Base-by-base conservation (phyloP, 2,797 vertebrate species). In the Acropternis orthonyx region DNA sequence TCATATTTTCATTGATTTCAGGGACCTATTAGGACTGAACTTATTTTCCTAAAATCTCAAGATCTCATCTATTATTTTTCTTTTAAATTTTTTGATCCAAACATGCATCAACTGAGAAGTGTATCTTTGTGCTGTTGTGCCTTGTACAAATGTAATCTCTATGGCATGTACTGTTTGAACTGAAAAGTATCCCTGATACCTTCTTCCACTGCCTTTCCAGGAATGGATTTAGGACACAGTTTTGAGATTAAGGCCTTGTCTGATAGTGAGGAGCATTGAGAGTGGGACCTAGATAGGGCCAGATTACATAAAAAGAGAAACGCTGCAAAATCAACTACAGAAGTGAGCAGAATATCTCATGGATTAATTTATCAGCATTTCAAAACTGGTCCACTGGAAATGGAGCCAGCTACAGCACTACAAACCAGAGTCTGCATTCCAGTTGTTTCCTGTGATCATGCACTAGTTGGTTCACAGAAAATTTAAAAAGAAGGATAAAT, bases 171-270 rank as follows among this genome's bases (percentile, higher is more conserved):
- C 21, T 27, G 27, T 9, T 67, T 78, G 56, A 76, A 37, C 67
- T 82, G 74, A 89, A 92, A 91, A 94, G 41, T 24, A 58, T 10
- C 37, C 19, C 44, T 37, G 61, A 67, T 91, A 68, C 39, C 17
- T 55, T 32, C 61, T 68, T 63, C 65, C 74, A 80, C 23, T 7
- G 12, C 68, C 49, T 89, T 85, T 92, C 91, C 82, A 81, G 69
- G 85, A 85, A 85, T 2, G 32, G 58, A 37, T 43, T 93, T 88
- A 89, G 43, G 88, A 72, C 34, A 52, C 48, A 62, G 56, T 22
- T 78, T 91, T 24, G 68, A 73, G 58, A 75, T 73, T 61, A 90
- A 85, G 92, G 81, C 58, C n/a, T 93, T 96, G 54, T 55, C 30
- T 65, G 68, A 61, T 59, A 73, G 55, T 27, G 36, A 90, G 24